phyloP scores from a whole-genome alignment of 2,113 vertebrate species.

The Rattus rattus region DNA sequence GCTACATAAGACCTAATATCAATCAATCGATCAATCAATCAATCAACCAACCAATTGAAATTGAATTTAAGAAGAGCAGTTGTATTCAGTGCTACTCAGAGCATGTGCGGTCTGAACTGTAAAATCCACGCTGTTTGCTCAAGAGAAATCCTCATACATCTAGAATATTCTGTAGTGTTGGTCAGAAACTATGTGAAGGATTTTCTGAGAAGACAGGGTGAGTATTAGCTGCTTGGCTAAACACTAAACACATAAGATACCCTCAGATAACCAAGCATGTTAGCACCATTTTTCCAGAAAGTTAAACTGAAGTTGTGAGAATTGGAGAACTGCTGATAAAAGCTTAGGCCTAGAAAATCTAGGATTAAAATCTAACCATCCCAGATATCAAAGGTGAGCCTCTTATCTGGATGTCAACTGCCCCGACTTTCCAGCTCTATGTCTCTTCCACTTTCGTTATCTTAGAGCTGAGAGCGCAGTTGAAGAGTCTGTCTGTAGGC shows the following conservation, averaged over 20 bases:
- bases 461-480: background rate
- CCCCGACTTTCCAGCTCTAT: background rate
- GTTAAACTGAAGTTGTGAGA: background rate
- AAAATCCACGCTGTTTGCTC: background rate
- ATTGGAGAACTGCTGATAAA: background rate
- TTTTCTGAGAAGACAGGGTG: background rate
- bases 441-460: rapidly evolving
- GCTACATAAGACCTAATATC: too few relatives aligned
- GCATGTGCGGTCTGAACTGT: background rate
- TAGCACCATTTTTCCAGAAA: background rate
- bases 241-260: background rate
- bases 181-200: background rate
- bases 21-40: background rate
- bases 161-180: background rate
- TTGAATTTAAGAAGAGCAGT: background rate
- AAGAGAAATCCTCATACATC: background rate
- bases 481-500: background rate
- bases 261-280: background rate
- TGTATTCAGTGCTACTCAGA: background rate
- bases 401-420: background rate
- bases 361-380: background rate
- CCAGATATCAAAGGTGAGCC: background rate
- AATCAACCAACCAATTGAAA: background rate
- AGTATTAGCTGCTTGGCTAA: background rate
- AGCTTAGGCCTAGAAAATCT: background rate